Conservation (phyloP, 2,113 vertebrate species). For the Hiodon tergisus region DNA sequence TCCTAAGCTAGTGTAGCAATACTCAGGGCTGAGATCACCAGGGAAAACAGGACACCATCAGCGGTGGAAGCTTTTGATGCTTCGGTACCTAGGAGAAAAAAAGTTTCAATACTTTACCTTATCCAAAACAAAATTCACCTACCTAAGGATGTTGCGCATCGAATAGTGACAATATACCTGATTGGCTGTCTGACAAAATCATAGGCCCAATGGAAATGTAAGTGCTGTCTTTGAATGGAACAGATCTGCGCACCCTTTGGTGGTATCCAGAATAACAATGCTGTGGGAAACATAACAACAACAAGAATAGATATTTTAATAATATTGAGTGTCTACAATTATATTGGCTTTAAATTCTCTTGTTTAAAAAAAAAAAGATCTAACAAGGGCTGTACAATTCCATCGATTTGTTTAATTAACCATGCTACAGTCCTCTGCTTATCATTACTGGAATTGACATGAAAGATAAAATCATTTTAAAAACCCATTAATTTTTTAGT, state of each 20-base stretch:
- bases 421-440: background rate
- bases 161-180: constrained; percentile 13
- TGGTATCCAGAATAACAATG: constrained; percentile 37
- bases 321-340: background rate
- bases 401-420: background rate
- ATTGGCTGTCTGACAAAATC: background rate
- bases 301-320: background rate
- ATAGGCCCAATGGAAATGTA: constrained; percentile 48
- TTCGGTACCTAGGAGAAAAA: background rate
- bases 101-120: background rate
- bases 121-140: too few relatives aligned
- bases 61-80: too few relatives aligned
- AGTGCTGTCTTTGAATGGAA: constrained; percentile 27
- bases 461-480: background rate
- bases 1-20: too few relatives aligned
- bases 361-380: background rate
- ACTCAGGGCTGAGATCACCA: too few relatives aligned
- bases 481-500: too few relatives aligned
- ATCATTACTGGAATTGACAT: background rate
- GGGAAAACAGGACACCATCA: too few relatives aligned
- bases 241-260: constrained; percentile 23
- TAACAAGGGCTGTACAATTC: background rate
- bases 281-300: constrained; percentile 30
- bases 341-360: background rate
- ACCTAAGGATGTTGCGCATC: too few relatives aligned